Evolutionary conservation across 2,888 invertebrate genomes (phyloP).

Genomic region (Operophtera brumata): DNA sequence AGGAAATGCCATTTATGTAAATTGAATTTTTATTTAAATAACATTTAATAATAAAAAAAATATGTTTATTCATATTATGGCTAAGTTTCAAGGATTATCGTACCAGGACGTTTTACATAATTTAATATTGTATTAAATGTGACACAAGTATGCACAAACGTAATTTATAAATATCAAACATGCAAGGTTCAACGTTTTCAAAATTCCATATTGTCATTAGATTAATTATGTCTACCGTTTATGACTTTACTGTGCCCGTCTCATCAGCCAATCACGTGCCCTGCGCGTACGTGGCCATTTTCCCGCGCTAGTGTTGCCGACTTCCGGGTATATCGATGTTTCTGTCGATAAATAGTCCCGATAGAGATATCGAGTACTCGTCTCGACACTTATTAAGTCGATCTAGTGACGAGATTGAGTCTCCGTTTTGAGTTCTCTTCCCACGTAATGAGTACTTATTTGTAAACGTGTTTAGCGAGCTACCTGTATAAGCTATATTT

Average conservation of each 20-base stretch:
- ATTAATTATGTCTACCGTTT: constrained; percentile 14
- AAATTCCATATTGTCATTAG: too few species aligned
- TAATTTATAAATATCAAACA: too few species aligned
- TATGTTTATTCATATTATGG: too few species aligned
- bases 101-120: too few species aligned
- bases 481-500: too few species aligned
- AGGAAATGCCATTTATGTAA: constrained; percentile 3
- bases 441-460: constrained; percentile 6
- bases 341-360: constrained; percentile 40
- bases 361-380: constrained; percentile 39
- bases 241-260: constrained; percentile 23
- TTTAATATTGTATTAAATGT: too few species aligned
- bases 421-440: constrained; percentile 30
- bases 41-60: not conserved
- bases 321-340: constrained; percentile 40
- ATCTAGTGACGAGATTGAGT: constrained; percentile 37
- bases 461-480: too few species aligned
- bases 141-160: too few species aligned
- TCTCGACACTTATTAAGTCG: constrained; percentile 44
- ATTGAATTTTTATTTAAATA: not conserved
- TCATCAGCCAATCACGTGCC: constrained; percentile 43
- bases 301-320: constrained; percentile 39
- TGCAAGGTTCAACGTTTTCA: too few species aligned
- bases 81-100: too few species aligned
- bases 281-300: constrained; percentile 47